Conservation (phyloP, 2,113 vertebrate species). For the Speoplatyrhinus poulsoni region DNA sequence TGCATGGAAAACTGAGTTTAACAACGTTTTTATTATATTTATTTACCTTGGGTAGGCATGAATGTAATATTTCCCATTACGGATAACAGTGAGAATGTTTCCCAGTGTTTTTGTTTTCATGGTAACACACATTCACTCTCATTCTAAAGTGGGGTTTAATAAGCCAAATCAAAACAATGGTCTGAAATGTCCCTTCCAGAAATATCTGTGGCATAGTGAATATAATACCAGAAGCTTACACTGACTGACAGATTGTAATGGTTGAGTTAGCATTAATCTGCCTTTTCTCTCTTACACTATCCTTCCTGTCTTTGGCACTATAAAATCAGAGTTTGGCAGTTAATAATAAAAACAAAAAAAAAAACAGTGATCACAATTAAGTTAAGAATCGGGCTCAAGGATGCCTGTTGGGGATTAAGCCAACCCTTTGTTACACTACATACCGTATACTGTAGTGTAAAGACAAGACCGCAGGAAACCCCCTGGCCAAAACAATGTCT, state of each 20-base stretch:
- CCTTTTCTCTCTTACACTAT: not conserved
- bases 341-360: too few relatives aligned
- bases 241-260: slow-evolving; percentile 23
- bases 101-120: slow-evolving; percentile 41
- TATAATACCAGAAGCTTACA: slow-evolving; percentile 26
- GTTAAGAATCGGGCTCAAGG: too few relatives aligned
- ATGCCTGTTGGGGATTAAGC: too few relatives aligned
- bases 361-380: too few relatives aligned
- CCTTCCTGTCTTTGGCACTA: too few relatives aligned
- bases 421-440: too few relatives aligned
- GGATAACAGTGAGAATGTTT: slow-evolving; percentile 15
- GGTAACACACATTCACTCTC: slow-evolving; percentile 43
- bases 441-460: too few relatives aligned
- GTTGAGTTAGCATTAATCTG: not conserved
- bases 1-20: slow-evolving; percentile 31
- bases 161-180: slow-evolving; percentile 35
- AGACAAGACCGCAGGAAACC: not conserved
- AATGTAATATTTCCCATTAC: slow-evolving; percentile 46
- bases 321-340: too few relatives aligned
- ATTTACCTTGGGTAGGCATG: slow-evolving; percentile 1
- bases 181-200: slow-evolving; percentile 47
- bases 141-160: slow-evolving; percentile 53
- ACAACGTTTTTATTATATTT: slow-evolving; percentile 31
- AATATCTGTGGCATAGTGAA: slow-evolving; percentile 60
- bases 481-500: not conserved